These are phyloP conservation scores for Tragelaphus strepsiceros DNA, from an alignment of 2,113 vertebrate species.

Conservation along the genomic window DNA sequence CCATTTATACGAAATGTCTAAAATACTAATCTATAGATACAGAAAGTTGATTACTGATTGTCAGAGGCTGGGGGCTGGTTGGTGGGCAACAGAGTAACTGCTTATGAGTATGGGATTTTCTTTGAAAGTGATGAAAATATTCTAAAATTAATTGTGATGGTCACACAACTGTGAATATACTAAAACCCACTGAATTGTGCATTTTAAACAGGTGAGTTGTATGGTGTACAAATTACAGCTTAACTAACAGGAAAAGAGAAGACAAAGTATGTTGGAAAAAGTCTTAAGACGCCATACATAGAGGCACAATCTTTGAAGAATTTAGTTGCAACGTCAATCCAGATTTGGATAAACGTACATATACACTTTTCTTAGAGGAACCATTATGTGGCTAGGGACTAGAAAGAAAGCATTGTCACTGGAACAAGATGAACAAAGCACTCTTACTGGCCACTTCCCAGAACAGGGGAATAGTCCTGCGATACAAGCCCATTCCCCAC, in stretches of 20 bases:
- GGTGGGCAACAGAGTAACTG: not conserved
- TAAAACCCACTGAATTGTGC: not conserved
- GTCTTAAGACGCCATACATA: not conserved
- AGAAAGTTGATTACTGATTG: not conserved
- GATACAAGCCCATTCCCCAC: not conserved
- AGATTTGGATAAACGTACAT: not conserved
- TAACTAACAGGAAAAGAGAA: not conserved
- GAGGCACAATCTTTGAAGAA: slow-evolving; percentile 18
- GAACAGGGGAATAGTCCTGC: not conserved
- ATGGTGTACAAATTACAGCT: not conserved
- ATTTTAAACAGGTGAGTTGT: not conserved
- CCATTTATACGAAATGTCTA: not conserved
- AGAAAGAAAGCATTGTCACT: not conserved
- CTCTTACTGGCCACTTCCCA: not conserved
- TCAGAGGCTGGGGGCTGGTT: not conserved
- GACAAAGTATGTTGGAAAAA: not conserved
- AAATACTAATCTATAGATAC: not conserved
- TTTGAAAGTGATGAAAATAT: not conserved
- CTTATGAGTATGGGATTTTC: not conserved
- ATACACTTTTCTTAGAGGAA: not conserved
- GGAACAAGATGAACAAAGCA: not conserved
- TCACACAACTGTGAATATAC: not conserved
- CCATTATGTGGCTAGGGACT: not conserved
- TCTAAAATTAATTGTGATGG: not conserved
- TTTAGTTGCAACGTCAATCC: not conserved